phyloP scores from a whole-genome alignment of 2,888 invertebrate species.

The Tipula unca region DNA sequence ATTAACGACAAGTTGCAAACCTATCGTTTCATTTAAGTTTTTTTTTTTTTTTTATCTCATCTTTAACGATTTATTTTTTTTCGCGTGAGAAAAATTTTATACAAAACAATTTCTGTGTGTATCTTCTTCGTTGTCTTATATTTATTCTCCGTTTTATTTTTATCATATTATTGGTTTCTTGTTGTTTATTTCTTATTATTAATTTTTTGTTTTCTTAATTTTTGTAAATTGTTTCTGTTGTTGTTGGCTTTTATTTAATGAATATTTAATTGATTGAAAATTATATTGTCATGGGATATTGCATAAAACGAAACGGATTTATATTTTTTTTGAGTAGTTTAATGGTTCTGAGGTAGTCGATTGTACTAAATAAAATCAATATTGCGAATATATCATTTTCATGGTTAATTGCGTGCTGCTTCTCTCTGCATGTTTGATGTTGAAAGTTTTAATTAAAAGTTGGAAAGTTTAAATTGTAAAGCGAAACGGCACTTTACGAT shows the following conservation, averaged over 20 bases:
- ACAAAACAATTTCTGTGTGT: not conserved
- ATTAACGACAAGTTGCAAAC: slow-evolving; percentile 14
- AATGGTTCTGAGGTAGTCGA: too few species aligned
- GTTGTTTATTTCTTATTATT: not conserved
- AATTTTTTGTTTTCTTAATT: not conserved
- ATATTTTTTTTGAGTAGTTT: too few species aligned
- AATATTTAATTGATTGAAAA: not conserved
- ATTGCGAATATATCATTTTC: too few species aligned
- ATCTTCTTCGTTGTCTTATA: not conserved
- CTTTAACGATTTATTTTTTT: not conserved
- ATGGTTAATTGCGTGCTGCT: too few species aligned
- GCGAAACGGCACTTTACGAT: too few species aligned
- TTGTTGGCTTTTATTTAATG: not conserved
- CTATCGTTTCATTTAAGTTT: not conserved
- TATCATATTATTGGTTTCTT: not conserved
- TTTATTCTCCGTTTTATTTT: not conserved
- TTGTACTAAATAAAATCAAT: too few species aligned
- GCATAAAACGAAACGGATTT: too few species aligned
- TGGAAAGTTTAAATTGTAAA: too few species aligned
- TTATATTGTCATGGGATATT: not conserved
- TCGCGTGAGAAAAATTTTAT: slow-evolving; percentile 4
- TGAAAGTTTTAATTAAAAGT: too few species aligned
- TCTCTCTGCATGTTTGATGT: too few species aligned
- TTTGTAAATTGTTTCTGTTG: not conserved
- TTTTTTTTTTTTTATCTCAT: not conserved